These are phyloP conservation scores for Oryzias melastigma DNA, from an alignment of 2,113 vertebrate species.

Conservation along the genomic window DNA sequence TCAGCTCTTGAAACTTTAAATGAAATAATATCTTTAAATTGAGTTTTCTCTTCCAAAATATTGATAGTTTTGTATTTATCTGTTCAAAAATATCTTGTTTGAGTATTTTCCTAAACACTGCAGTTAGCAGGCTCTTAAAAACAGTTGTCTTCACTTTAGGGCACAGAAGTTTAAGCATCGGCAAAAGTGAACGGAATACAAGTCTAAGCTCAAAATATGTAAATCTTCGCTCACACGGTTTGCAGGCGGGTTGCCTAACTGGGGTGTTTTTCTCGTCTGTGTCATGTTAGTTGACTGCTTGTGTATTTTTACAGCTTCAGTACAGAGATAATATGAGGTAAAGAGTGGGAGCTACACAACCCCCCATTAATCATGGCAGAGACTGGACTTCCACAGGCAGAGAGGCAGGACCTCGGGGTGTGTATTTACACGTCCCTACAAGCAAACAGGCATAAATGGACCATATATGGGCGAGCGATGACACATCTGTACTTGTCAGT, in stretches of 20 bases:
- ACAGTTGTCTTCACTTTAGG: no score
- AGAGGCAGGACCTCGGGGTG: conserved; percentile 31
- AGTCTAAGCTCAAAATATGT: no score
- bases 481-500: conserved; percentile 44
- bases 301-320: conserved; percentile 80
- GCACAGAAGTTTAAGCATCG: no score
- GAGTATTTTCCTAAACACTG: no score
- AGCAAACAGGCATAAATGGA: conserved; percentile 18
- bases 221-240: conserved; percentile 7
- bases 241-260: background rate
- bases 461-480: conserved; percentile 32
- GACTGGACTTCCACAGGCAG: conserved; percentile 72
- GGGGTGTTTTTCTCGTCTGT: conserved; percentile 55
- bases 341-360: conserved; percentile 51
- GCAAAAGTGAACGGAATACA: no score
- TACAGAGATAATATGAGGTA: conserved; percentile 63
- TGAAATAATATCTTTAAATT: no score
- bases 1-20: no score
- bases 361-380: conserved; percentile 80
- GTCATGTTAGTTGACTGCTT: conserved; percentile 69
- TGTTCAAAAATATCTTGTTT: no score
- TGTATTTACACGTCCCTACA: conserved; percentile 46
- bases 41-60: no score
- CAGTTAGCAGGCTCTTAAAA: no score
- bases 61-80: no score